These are phyloP conservation scores for Bombus turneri DNA, from an alignment of 1,140 invertebrate species.

Conservation along the genomic window DNA sequence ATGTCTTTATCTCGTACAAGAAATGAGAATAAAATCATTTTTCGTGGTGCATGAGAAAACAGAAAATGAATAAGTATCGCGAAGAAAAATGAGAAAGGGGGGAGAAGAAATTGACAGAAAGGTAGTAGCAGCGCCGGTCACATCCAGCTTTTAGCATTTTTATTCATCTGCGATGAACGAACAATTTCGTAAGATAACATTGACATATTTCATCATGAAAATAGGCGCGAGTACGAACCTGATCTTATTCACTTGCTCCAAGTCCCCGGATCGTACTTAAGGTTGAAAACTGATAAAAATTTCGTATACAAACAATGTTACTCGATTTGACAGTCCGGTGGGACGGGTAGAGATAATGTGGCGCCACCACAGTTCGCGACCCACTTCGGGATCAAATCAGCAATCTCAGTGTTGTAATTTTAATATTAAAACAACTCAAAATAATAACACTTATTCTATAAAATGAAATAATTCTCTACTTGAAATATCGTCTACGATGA, in stretches of 20 bases:
- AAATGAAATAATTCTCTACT: background rate
- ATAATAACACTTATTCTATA: background rate
- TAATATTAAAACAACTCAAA: background rate
- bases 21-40: background rate
- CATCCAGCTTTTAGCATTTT: constrained; percentile 20
- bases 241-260: constrained; percentile 36
- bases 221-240: constrained; percentile 59
- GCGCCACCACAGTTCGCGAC: constrained; percentile 34
- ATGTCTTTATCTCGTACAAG: background rate
- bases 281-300: constrained; percentile 66
- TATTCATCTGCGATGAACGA: background rate
- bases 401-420: constrained; percentile 23
- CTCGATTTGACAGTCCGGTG: constrained; percentile 71
- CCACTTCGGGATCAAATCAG: constrained; percentile 50
- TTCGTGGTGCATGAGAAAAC: too few relatives aligned
- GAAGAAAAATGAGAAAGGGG: constrained; percentile 20
- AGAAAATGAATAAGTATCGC: too few relatives aligned
- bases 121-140: constrained; percentile 52
- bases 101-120: constrained; percentile 44
- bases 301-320: constrained; percentile 76
- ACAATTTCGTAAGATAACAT: background rate
- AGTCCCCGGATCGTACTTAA: constrained; percentile 17
- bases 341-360: constrained; percentile 46
- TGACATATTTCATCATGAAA: background rate
- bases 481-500: background rate